Conservation (phyloP, 2,888 invertebrate genomes). For the Myopa tessellatipennis region DNA sequence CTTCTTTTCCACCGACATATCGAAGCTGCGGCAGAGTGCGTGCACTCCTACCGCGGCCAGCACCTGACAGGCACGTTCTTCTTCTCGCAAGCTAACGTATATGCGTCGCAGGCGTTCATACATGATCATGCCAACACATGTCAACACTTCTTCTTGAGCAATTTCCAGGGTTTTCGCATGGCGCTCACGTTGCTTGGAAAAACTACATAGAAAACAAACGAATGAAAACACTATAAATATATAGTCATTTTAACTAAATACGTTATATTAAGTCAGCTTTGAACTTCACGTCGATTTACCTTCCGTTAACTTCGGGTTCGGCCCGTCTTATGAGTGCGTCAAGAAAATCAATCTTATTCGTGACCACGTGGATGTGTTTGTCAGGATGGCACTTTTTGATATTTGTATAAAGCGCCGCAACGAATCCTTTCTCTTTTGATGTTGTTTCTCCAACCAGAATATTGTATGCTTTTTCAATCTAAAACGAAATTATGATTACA, state of each 20-base stretch:
- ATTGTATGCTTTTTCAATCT: constrained; percentile 83
- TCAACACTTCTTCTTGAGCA: constrained; percentile 95
- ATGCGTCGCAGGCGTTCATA: constrained; percentile 90
- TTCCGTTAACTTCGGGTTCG: constrained; percentile 90
- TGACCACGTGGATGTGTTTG: constrained; percentile 88
- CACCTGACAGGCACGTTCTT: constrained; percentile 94
- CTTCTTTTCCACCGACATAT: constrained; percentile 89
- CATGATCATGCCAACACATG: constrained; percentile 92
- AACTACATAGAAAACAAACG: constrained; percentile 53
- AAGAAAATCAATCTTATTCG: constrained; percentile 86
- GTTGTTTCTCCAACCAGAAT: constrained; percentile 88
- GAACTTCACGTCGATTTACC: constrained; percentile 67
- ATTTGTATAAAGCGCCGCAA: constrained; percentile 86
- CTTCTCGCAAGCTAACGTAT: constrained; percentile 86
- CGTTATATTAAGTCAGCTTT: neutral
- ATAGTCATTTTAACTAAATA: constrained; percentile 21
- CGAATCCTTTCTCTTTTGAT: constrained; percentile 89
- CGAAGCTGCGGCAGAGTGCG: constrained; percentile 88
- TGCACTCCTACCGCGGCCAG: constrained; percentile 90
- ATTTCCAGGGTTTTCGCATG: constrained; percentile 97
- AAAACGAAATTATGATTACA: constrained; percentile 40
- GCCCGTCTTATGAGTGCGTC: constrained; percentile 88
- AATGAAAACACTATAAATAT: neutral
- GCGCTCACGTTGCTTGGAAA: constrained; percentile 81
- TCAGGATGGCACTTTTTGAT: constrained; percentile 87